These are phyloP conservation scores for Dendroctonus valens DNA, from an alignment of 1,140 invertebrate species.

Conservation along the genomic window DNA sequence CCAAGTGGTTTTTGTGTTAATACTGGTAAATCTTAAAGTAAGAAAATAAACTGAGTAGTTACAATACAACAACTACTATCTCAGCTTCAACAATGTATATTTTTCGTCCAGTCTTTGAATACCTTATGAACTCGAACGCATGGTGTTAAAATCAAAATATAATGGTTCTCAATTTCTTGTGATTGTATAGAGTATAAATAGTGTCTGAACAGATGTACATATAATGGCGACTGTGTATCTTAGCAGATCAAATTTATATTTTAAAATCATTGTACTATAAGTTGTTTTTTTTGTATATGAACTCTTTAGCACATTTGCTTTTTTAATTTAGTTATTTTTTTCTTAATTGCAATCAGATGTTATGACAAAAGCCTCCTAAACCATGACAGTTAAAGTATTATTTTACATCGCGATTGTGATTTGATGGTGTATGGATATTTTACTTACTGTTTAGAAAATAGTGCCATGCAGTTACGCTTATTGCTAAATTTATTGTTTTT, in stretches of 20 bases:
- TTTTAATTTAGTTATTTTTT: constrained; percentile 6
- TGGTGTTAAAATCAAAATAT: constrained; percentile 8
- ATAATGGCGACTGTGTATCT: constrained; percentile 16
- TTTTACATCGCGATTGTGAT: constrained; percentile 3
- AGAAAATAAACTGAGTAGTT: not conserved
- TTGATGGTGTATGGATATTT: constrained; percentile 7
- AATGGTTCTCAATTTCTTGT: constrained; percentile 20
- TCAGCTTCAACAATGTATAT: constrained; percentile 1
- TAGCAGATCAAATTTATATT: constrained; percentile 19
- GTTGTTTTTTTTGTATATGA: constrained; percentile 12
- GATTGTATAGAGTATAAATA: constrained; percentile 24
- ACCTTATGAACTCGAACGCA: not conserved
- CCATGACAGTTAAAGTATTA: constrained; percentile 29
- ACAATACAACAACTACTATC: not conserved
- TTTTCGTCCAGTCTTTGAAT: not conserved
- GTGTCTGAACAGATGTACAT: constrained; percentile 18
- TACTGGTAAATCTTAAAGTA: not conserved
- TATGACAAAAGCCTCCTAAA: constrained; percentile 15
- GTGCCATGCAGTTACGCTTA: constrained; percentile 23
- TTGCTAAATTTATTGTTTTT: not conserved
- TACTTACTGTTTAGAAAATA: constrained; percentile 4
- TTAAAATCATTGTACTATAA: constrained; percentile 31
- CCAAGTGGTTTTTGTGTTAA: not conserved
- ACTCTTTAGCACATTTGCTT: constrained; percentile 5
- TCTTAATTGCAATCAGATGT: constrained; percentile 14